These are phyloP conservation scores for Carlito syrichta DNA, from an alignment of 2,113 vertebrate genomes.

Conservation along the genomic window DNA sequence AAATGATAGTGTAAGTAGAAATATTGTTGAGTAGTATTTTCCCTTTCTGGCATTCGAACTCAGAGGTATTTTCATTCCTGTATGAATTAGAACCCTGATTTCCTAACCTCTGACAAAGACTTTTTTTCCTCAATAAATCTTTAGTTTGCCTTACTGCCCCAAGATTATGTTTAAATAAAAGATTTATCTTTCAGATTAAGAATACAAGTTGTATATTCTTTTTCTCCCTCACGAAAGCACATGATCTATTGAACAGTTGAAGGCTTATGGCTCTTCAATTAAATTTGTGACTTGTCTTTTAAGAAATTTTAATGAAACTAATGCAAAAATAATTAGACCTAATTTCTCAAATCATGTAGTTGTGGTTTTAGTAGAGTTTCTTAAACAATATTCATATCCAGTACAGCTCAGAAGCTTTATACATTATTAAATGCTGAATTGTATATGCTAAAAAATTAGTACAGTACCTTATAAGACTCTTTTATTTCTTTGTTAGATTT, in stretches of 20 bases:
- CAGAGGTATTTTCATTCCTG: not conserved
- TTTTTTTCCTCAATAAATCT: not conserved
- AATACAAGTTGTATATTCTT: not conserved
- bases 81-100: not conserved
- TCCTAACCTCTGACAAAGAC: not conserved
- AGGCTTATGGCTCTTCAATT: not conserved
- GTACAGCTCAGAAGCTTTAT: not conserved
- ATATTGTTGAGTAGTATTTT: not conserved
- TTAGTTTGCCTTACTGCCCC: not conserved
- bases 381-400: not conserved
- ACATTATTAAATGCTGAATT: not conserved
- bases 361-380: not conserved
- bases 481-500: not conserved
- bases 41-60: not conserved
- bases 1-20: not conserved
- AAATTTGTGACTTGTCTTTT: not conserved
- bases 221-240: not conserved
- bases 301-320: not conserved
- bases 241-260: not conserved
- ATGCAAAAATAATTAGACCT: not conserved
- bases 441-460: not conserved
- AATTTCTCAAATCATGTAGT: not conserved
- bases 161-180: not conserved
- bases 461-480: not conserved
- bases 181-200: not conserved